Evolutionary conservation across 2,797 vertebrate genomes (phyloP), one percentile per base, ranked within the genome.

Genomic region (Liparis tanakae): DNA sequence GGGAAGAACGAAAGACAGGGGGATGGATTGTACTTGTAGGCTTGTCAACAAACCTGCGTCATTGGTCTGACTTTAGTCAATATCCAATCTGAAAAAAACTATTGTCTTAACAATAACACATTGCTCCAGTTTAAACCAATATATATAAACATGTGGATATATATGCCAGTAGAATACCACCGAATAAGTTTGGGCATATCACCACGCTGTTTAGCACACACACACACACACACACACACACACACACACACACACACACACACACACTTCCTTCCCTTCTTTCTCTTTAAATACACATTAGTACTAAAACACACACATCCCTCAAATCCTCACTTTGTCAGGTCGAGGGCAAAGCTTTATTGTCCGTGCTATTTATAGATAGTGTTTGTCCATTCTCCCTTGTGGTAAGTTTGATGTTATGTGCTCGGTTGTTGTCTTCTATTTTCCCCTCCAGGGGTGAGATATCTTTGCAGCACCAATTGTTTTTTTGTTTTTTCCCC

Each of bases 1-100:
- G 3, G 58, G 37, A 25, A 66, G 34, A 74, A 3, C n/a, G 55
- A 56, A 41, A 75, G 72, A 67, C 20, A 10, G 33, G 73, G n/a
- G 12, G 39, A 72, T 72, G 56, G 75, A 78, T 78, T 83, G 77
- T 68, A 73, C 53, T 73, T 73, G 63, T 63, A 15, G 25, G 53
- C 53, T 55, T 58, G 68, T 69, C 17, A 37, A 76, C 58, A 33
- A 70, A 79, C 20, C 57, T 68, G 50, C 6, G 6, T 72, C 67
- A 68, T 5, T 65, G 59, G 39, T 59, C 1, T 1, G 57, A 58
- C 14, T 76, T 71, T 34, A 76, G 56, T 80, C 22, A 79, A 79
- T 78, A 67, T 74, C 55, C 59, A 66, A 74, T 72, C 51, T 20
- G 55, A 73, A 67, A 76, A 80, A 76, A 80, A 77, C 50, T 57